Evolutionary conservation across 2,797 vertebrate genomes (phyloP), one percentile per base, ranked within the genome.

Genomic region (Catamblyrhynchus diadema): DNA sequence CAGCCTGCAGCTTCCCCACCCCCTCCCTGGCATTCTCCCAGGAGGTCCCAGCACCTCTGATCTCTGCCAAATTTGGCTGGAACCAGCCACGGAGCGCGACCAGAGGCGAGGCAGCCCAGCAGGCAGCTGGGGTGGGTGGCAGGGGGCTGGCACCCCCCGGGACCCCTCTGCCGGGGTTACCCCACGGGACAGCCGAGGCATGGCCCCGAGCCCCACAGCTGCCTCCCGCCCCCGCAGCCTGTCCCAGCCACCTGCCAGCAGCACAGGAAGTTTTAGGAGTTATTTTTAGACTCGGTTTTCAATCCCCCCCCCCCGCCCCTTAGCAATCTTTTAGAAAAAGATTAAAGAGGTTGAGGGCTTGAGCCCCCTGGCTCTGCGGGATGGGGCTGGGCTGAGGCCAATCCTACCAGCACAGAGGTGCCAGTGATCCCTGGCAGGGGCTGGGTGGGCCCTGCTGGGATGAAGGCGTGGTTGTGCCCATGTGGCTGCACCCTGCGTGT

Each of bases 231-330:
- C 75, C 91, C 64, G 23, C 93, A 74, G 89, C 91, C 91, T 17
- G 80, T 12, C 86, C 94, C 93, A 72, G 95, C 90, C 94, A 90
- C 96, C 95, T 96, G 95, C 90, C 93, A 62, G 94, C 25, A 20
- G 51, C 70, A 81, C 95, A 95, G 95, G 96, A 95, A 96, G 92
- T 88, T 95, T 95, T 96, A 65, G 83, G 90, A 86, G 74, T 67
- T 97, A 95, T 97, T 95, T 94, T 95, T 88, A 96, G 88, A 27
- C 10, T 28, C 1, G 1, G 15, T 73, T 88, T 91, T 82, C 87
- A 83, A 51, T 33, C 25, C 33, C 14, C 3, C 9, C 42, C 82
- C 22, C 15, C 23, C n/a, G 3, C 17, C n/a, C 57, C 28, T 28
- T 4, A 71, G 50, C 73, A 44, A 65, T n/a, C 57, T 74, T 50